phyloP scores from a whole-genome alignment of 2,797 vertebrate species.

The Typhlichthys subterraneus region DNA sequence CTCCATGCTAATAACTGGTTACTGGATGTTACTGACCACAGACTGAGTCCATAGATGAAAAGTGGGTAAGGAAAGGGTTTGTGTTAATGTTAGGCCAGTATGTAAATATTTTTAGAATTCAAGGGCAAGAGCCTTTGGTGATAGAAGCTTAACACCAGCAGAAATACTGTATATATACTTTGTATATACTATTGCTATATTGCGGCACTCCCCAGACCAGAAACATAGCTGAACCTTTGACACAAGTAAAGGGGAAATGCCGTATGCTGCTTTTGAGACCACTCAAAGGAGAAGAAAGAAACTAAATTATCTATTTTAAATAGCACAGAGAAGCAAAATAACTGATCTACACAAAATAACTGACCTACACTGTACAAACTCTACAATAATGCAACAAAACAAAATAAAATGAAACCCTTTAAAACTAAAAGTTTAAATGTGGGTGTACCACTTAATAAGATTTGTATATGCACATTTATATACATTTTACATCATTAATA shows the following conservation, averaged over 20 bases:
- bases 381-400: slow-evolving; percentile 33
- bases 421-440: slow-evolving; percentile 21
- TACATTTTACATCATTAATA: not conserved
- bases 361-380: slow-evolving; percentile 27
- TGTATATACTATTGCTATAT: not conserved
- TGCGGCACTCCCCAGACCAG: slow-evolving; percentile 41
- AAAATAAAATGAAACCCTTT: slow-evolving; percentile 10
- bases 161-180: slow-evolving; percentile 7
- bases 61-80: slow-evolving; percentile 7
- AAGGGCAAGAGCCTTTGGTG: slow-evolving; percentile 50
- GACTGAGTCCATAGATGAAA: slow-evolving; percentile 32
- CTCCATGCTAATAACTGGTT: slow-evolving; percentile 22
- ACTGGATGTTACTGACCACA: slow-evolving; percentile 7
- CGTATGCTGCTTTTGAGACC: slow-evolving; percentile 41
- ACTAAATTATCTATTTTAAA: slow-evolving; percentile 36
- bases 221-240: slow-evolving; percentile 57
- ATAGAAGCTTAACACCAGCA: slow-evolving; percentile 59
- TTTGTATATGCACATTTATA: not conserved
- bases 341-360: slow-evolving; percentile 8
- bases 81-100: slow-evolving; percentile 51
- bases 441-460: not conserved
- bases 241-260: slow-evolving; percentile 54
- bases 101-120: slow-evolving; percentile 61
- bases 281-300: slow-evolving; percentile 52
- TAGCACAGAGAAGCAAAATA: too few species aligned